A percentile compares a stretch with the other conserved stretches of the same genome.
Evolutionary conservation across 2,888 invertebrate species (phyloP).

Genomic region (Andrena marginata): DNA sequence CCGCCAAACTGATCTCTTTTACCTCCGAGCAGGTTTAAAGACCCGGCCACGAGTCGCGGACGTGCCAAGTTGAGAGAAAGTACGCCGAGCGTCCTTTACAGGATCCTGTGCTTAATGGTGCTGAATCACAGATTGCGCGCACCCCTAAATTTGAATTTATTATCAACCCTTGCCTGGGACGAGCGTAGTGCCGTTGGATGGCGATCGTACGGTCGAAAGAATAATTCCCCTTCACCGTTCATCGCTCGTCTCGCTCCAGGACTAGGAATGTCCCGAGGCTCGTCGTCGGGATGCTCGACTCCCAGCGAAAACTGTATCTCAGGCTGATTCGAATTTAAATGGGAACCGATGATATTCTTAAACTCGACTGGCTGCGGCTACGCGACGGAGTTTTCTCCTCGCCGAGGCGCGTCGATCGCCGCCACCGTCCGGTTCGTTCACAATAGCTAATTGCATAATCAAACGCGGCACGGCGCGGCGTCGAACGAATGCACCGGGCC

Average conservation of each 20-base stretch:
- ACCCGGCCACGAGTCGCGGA: constrained; percentile 65
- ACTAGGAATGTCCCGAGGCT: constrained; percentile 6
- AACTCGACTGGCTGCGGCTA: too few relatives aligned
- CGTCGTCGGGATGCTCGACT: constrained; percentile 44
- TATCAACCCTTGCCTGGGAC: constrained; percentile 80
- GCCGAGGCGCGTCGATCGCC: neutral
- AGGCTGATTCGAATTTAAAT: too few relatives aligned
- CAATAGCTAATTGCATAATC: constrained; percentile 62
- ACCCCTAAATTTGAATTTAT: constrained; percentile 82
- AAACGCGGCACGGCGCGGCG: constrained; percentile 54
- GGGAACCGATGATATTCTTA: too few relatives aligned
- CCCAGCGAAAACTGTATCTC: constrained; percentile 14
- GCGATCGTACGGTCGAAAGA: constrained; percentile 73
- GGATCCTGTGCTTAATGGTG: constrained; percentile 84
- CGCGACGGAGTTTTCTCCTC: neutral
- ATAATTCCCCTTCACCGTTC: constrained; percentile 58
- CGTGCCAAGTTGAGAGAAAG: constrained; percentile 79
- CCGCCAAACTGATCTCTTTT: constrained; percentile 65
- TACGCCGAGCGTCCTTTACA: constrained; percentile 77
- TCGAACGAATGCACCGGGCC: constrained; percentile 63
- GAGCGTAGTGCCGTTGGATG: constrained; percentile 66
- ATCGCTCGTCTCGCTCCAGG: neutral
- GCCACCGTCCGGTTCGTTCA: neutral
- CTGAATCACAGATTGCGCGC: constrained; percentile 85
- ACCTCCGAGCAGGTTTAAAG: constrained; percentile 68